Base-by-base conservation (phyloP, 2,888 invertebrate species). In the Nemotelus nigrinus region DNA sequence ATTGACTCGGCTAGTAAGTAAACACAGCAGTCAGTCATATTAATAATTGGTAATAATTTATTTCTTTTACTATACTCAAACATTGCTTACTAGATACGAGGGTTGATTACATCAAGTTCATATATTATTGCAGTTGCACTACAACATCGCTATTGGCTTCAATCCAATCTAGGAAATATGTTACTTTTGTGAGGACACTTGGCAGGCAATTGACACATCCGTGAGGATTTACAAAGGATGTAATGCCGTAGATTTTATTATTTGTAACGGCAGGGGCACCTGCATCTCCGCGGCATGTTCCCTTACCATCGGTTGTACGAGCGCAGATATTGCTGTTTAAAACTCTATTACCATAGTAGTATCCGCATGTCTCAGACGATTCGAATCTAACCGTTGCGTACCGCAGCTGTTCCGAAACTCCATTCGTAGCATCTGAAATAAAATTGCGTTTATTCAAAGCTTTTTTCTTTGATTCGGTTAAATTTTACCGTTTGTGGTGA, bases 111-210 rank as follows among this genome's bases (percentile, higher is more conserved):
- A 25, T 25, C 25, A 25, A 25, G 25, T 25, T 25, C 25, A 25
- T 25, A 25, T 1, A 25, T 6, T 47, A 68, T 41, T n/a, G 8
- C 41, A 50, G 39, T 3, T 8, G 39, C 48, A 68, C 39, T 25
- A 68, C 48, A 50, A 68, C 68, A n/a, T 68, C 53, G 39, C 68
- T 68, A 47, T 68, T 68, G 5, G 10, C 68, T 50, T 68, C 68
- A 39, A 68, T 68, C 68, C 68, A 68, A 50, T 68, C 68, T 4
- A 68, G 41, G 68, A 68, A 68, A 41, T 68, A 68, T n/a, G 68
- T 6, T 41, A 39, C n/a, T 41, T 41, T 47, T 25, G 50, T 50
- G 3, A 50, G 39, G 41, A 48, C 41, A 39, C 1, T 50, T 50
- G 68, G 68, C 41, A 68, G 7, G 50, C 68, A 68, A 6, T 3